phyloP scores from a whole-genome alignment of 2,888 invertebrate species.

The Ctenicera cuprea region DNA sequence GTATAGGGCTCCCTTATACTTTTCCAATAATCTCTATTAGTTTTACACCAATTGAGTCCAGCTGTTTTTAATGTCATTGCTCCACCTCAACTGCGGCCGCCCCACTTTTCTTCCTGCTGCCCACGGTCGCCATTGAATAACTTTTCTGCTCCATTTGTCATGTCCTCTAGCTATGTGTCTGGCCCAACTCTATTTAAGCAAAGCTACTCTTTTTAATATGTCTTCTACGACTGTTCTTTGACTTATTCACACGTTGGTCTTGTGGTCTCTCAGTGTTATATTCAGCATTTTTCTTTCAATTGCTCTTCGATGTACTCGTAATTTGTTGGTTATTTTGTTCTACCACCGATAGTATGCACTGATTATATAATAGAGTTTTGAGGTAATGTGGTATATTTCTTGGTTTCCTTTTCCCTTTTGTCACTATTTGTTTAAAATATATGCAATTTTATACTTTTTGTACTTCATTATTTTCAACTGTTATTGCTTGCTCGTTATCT shows the following conservation, averaged over 20 bases:
- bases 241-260: neutral
- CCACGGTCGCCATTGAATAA: neutral
- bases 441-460: too few species aligned
- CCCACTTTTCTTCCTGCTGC: neutral
- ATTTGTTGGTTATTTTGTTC: too few species aligned
- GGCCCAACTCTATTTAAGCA: neutral
- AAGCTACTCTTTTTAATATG: neutral
- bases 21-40: neutral
- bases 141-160: neutral
- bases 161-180: neutral
- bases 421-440: too few species aligned
- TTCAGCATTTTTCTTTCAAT: neutral
- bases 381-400: too few species aligned
- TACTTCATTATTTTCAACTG: too few species aligned
- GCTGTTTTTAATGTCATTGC: neutral
- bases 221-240: neutral
- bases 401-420: too few species aligned
- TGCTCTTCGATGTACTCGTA: too few species aligned
- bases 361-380: too few species aligned
- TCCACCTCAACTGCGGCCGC: neutral
- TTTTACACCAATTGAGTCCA: neutral
- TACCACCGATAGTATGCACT: too few species aligned
- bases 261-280: conserved; percentile 2
- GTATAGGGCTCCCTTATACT: neutral
- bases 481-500: too few species aligned